These are phyloP conservation scores for Salvelinus sp. DNA, from an alignment of 2,113 vertebrate genomes.

Conservation along the genomic window DNA sequence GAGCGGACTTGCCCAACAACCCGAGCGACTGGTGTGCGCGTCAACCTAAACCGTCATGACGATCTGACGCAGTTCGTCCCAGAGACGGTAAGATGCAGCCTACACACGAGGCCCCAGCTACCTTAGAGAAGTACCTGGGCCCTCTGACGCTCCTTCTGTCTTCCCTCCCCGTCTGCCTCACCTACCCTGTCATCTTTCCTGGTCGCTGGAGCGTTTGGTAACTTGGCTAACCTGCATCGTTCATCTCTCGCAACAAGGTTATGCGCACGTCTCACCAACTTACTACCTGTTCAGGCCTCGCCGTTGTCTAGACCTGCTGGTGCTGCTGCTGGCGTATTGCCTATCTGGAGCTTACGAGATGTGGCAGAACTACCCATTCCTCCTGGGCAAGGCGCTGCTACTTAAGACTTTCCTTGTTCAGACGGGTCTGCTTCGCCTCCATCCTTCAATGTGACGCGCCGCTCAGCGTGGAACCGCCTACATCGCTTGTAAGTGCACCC, in stretches of 20 bases:
- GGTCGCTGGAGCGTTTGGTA: slow-evolving; percentile 85
- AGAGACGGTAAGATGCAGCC: too few species aligned
- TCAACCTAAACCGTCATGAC: too few species aligned
- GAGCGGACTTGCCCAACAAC: too few species aligned
- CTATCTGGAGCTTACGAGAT: slow-evolving; percentile 95
- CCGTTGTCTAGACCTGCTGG: slow-evolving; percentile 88
- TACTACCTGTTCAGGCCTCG: slow-evolving; percentile 94
- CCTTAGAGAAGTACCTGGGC: slow-evolving; percentile 81
- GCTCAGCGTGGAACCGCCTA: slow-evolving; percentile 90
- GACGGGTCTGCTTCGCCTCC: slow-evolving; percentile 89
- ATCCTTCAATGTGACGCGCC: slow-evolving; percentile 92
- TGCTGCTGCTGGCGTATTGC: slow-evolving; percentile 87
- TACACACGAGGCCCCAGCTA: too few species aligned
- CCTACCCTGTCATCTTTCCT: slow-evolving; percentile 87
- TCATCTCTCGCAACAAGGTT: slow-evolving; percentile 85
- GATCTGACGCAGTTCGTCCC: too few species aligned
- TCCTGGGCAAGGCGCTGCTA: slow-evolving; percentile 86
- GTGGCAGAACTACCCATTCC: slow-evolving; percentile 92
- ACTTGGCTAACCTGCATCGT: slow-evolving; percentile 84
- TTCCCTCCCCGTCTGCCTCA: slow-evolving; percentile 83
- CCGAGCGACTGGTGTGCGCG: too few species aligned
- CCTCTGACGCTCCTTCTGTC: slow-evolving; percentile 76
- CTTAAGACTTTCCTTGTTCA: slow-evolving; percentile 88
- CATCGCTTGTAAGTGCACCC: slow-evolving; percentile 91
- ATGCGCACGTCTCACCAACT: slow-evolving; percentile 93